Conservation (phyloP, 2,113 vertebrate genomes). For the Macroglossus sobrinus region DNA sequence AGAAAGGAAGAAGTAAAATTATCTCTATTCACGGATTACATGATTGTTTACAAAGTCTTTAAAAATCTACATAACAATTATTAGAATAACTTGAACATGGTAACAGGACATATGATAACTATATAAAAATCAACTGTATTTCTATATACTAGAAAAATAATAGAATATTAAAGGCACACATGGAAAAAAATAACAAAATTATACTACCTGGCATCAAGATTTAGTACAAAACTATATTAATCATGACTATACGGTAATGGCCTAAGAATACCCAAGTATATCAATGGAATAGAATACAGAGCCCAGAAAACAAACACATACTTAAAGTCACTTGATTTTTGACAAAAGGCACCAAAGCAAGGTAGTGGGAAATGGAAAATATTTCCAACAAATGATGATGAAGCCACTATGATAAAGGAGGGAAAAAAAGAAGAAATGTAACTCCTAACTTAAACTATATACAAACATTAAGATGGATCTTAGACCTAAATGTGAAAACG, state of each 20-base stretch:
- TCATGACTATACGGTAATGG: not conserved
- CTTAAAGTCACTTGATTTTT: not conserved
- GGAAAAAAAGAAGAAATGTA: not conserved
- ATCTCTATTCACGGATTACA: not conserved
- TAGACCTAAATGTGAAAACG: not conserved
- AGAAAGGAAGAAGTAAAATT: not conserved
- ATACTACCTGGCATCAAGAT: not conserved
- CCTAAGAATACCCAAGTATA: not conserved
- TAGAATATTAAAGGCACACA: not conserved
- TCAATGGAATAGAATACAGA: not conserved
- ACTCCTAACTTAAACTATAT: not conserved
- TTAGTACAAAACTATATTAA: not conserved
- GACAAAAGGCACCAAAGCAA: not conserved
- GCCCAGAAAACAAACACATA: not conserved
- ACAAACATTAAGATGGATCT: not conserved
- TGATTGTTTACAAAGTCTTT: not conserved
- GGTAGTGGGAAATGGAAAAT: not conserved
- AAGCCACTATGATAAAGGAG: not conserved
- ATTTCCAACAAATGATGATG: not conserved
- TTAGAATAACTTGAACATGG: not conserved
- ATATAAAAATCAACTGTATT: not conserved
- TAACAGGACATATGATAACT: not conserved
- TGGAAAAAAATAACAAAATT: not conserved
- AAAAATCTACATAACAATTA: not conserved
- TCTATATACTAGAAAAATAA: not conserved